Base-by-base conservation (phyloP, 2,888 invertebrate genomes). In the Eupeodes luniger region DNA sequence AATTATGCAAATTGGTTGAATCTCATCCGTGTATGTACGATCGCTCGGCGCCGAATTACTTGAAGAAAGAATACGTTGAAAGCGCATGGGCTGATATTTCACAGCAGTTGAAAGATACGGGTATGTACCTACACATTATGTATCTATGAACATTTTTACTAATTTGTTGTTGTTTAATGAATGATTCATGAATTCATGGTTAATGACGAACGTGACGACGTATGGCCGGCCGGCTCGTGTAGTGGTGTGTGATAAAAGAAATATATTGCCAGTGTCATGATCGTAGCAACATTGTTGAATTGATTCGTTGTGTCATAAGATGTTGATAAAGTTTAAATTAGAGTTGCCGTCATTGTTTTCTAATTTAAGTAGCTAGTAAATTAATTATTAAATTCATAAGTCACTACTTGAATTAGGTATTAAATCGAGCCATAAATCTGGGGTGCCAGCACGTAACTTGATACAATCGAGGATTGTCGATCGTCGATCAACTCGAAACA, bases 1-100 rank as follows among this genome's bases (percentile, higher is more conserved):
- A 70, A 89, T 91, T 93, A 34, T 93, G 93, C 27, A 91, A 91
- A 1, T 80, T 93, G 53, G 92, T 93, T 47, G 90, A 91, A 55
- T 86, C 90, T 55, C 90, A 92, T 90, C 91, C 93, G 2, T 93
- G 92, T 80, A 92, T 93, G 90, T 93, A 92, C 81, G 93, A 93
- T 90, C 92, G 93, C 16, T 91, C 91, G 19, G 90, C 92, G 85
- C 86, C 90, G 2, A 90, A 91, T 66, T 93, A 92, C 85, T 89
- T 59, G 79, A 91, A 91, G 55, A 93, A 93, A 66, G 91, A 92
- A 12, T 90, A 90, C 34, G 91, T 92, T 62, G 92, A 92, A 47
- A 90, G 90, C 49, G 93, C 92, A 44, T 93, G 93, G 93, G 90
- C 91, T 36, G 90, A 91, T 47, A 92, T 93, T 62, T 90, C 93